These are phyloP conservation scores for Telmatochromis sp. DNA, from an alignment of 2,113 vertebrate species.

Conservation along the genomic window DNA sequence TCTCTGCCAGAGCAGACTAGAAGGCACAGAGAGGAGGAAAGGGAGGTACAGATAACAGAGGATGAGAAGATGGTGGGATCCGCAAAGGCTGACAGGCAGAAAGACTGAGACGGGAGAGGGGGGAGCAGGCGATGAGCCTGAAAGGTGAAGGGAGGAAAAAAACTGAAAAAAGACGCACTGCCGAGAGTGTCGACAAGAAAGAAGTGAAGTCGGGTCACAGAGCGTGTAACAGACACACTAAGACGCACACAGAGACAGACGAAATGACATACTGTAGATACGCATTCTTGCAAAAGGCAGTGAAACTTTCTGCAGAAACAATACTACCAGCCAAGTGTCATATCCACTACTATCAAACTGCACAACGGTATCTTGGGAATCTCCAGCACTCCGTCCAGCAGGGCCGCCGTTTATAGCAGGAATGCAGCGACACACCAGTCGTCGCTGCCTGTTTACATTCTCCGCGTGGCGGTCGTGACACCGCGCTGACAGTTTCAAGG, in stretches of 20 bases:
- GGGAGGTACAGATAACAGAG: neutral
- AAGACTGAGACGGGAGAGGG: neutral
- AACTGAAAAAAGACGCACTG: neutral
- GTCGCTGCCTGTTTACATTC: conserved; percentile 17
- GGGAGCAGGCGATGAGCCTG: neutral
- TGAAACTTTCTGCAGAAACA: neutral
- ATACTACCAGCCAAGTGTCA: neutral
- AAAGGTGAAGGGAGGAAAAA: neutral
- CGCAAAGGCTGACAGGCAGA: neutral
- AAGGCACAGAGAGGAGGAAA: neutral
- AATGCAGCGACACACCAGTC: neutral
- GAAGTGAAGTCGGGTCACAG: neutral
- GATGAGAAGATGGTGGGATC: neutral
- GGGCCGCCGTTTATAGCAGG: neutral
- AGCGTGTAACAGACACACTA: neutral
- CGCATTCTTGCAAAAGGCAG: neutral
- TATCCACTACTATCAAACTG: neutral
- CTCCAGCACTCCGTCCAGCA: neutral
- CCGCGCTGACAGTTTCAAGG: neutral
- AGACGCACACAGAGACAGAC: neutral
- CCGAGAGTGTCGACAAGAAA: neutral
- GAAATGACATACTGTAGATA: neutral
- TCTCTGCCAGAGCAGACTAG: neutral
- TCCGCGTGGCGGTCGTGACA: neutral
- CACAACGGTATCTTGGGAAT: neutral